Conservation (phyloP, 2,797 vertebrate species). For the Psittacula echo region DNA sequence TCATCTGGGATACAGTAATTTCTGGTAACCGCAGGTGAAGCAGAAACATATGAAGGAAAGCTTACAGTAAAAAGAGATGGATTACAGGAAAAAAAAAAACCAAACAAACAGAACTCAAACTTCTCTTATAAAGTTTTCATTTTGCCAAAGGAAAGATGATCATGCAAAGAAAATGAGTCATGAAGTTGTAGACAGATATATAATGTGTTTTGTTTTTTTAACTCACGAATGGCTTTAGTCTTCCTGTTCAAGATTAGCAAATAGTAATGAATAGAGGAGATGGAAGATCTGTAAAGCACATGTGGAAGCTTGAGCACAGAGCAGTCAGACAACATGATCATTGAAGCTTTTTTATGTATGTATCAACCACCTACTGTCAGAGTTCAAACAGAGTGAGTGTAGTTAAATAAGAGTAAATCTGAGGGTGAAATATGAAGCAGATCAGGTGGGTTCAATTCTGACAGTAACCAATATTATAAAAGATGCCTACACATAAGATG, state of each 20-base stretch:
- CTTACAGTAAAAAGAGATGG: not conserved
- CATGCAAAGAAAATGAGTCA: not conserved
- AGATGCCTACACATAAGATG: not conserved
- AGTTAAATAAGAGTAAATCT: not conserved
- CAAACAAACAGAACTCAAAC: not conserved
- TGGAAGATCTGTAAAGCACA: not conserved
- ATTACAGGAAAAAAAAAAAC: not conserved
- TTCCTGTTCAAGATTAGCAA: not conserved
- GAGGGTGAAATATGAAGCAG: not conserved
- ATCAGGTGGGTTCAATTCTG: not conserved
- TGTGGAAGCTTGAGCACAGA: not conserved
- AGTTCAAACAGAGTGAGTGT: not conserved
- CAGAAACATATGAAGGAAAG: not conserved
- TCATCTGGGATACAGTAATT: not conserved
- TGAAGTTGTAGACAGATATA: not conserved
- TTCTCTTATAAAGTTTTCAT: not conserved
- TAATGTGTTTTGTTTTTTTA: not conserved
- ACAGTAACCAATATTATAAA: not conserved
- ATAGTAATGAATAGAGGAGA: not conserved
- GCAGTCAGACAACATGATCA: too few relatives aligned
- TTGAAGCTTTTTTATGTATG: not conserved
- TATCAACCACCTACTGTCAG: not conserved
- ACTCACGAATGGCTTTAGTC: not conserved
- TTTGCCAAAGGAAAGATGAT: not conserved
- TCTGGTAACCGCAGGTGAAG: not conserved